phyloP scores from a whole-genome alignment of 2,797 vertebrate species.

The Channallabes apus region DNA sequence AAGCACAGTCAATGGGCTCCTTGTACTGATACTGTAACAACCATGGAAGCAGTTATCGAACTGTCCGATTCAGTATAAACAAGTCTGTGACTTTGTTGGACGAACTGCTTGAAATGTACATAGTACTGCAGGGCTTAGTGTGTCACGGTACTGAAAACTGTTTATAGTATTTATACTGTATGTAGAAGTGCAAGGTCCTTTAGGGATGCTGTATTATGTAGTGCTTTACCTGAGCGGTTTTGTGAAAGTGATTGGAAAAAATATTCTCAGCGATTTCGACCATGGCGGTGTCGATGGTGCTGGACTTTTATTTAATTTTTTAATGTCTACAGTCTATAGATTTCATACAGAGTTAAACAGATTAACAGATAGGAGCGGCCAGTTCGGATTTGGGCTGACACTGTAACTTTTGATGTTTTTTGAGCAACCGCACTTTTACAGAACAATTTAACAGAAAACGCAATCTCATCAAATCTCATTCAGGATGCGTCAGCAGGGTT shows the following conservation, averaged over 20 bases:
- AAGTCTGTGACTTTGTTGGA: not conserved
- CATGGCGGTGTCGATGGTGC: not conserved
- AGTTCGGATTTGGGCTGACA: not conserved
- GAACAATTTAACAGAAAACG: not conserved
- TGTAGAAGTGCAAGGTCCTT: too few species aligned
- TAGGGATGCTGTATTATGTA: too few species aligned
- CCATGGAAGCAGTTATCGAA: not conserved
- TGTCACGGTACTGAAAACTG: not conserved
- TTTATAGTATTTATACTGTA: not conserved
- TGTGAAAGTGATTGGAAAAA: too few species aligned
- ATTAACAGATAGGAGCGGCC: not conserved
- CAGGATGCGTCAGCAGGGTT: not conserved
- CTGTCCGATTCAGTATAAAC: not conserved
- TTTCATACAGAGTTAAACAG: too few species aligned
- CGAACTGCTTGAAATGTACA: not conserved
- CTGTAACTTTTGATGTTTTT: not conserved
- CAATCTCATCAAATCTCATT: not conserved
- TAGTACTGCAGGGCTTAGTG: not conserved
- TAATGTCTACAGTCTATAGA: not conserved
- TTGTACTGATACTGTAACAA: conserved; percentile 46
- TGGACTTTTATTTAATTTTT: not conserved
- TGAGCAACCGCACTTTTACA: not conserved
- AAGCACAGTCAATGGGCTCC: conserved; percentile 61
- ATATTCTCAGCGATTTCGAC: too few species aligned
- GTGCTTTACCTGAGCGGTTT: too few species aligned